Base-by-base conservation (phyloP, 2,113 vertebrate genomes). In the Eublepharis macularius region DNA sequence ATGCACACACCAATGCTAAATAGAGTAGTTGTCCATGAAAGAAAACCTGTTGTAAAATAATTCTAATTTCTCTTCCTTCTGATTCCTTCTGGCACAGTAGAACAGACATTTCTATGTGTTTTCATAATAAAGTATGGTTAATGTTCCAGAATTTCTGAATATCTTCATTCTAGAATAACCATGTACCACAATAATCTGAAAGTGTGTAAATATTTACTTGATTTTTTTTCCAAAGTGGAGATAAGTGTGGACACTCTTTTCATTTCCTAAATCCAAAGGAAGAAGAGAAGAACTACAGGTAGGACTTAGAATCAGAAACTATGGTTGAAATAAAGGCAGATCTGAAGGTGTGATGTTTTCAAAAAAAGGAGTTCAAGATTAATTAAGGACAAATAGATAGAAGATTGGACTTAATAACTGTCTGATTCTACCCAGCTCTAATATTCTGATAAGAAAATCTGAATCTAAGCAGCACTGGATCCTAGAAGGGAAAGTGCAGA, bases 51-150 rank as follows among this genome's bases (percentile, higher is more conserved):
- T 47, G 63, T 73, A 84, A 73, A 4, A 0, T 0, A 89, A 82
- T 77, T 93, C 68, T 89, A 87, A 87, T 91, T 83, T 94, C 88
- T 91, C 92, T 5, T 91, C 82, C 70, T 87, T 84, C 90, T n/a
- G 90, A 86, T 90, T 91, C 91, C 68, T 12, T 81, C 88, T 93
- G 92, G 88, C 84, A 87, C 85, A 65, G 72, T 82, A 69, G 90
- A 82, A 80, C 82, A 86, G 88, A 90, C 81, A 91, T 77, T 76
- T 90, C 82, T 76, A 82, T 90, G 93, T 92, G 86, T 84, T 87
- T 90, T 90, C 90, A 91, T 92, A 94, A 94, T 81, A 94, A 93
- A 92, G 77, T 87, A 77, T 83, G 74, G 60, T 51, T 87, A 91
- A 72, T 0, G 0, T 73, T 93, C 86, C 17, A 65, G 72, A 90